Conservation (phyloP, 1,140 invertebrate species). For the Lepidurus packardi region DNA sequence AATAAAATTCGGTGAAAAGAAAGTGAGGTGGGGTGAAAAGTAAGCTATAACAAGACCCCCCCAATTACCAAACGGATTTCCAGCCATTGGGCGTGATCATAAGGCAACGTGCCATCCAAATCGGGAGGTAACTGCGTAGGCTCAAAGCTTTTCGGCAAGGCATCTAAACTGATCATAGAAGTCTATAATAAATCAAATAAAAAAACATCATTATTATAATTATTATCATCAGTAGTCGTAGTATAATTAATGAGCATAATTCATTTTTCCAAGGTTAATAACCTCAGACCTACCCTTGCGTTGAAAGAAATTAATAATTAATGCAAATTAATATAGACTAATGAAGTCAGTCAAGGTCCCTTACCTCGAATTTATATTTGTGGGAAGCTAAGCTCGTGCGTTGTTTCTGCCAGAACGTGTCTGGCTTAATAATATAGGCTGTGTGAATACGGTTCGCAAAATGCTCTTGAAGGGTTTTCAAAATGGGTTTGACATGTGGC, state of each 20-base stretch:
- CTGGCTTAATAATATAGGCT: constrained; percentile 94
- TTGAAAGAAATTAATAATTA: too few relatives aligned
- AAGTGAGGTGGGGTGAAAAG: background rate
- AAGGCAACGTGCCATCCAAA: constrained; percentile 86
- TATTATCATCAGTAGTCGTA: constrained; percentile 25
- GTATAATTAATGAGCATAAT: background rate
- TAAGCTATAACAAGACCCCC: constrained; percentile 19
- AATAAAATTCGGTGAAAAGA: background rate
- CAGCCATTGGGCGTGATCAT: constrained; percentile 95
- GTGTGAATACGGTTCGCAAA: constrained; percentile 68
- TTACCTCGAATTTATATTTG: constrained; percentile 98
- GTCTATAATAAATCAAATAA: constrained; percentile 64
- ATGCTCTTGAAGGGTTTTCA: constrained; percentile 93
- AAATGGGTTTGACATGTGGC: constrained; percentile 91
- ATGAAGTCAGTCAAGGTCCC: constrained; percentile 24
- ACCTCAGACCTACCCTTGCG: too few relatives aligned
- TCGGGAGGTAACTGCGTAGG: constrained; percentile 83
- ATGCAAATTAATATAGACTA: too few relatives aligned
- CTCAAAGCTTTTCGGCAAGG: constrained; percentile 84
- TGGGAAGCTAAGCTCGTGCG: constrained; percentile 90
- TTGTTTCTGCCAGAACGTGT: constrained; percentile 99
- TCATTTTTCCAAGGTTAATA: too few relatives aligned
- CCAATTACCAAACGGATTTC: constrained; percentile 70
- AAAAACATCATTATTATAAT: constrained; percentile 19
- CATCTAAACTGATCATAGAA: constrained; percentile 90